A percentile compares a stretch with the other conserved stretches of the same genome.
phyloP scores from a whole-genome alignment of 2,888 invertebrate species.

The Epinotia demarniana region DNA sequence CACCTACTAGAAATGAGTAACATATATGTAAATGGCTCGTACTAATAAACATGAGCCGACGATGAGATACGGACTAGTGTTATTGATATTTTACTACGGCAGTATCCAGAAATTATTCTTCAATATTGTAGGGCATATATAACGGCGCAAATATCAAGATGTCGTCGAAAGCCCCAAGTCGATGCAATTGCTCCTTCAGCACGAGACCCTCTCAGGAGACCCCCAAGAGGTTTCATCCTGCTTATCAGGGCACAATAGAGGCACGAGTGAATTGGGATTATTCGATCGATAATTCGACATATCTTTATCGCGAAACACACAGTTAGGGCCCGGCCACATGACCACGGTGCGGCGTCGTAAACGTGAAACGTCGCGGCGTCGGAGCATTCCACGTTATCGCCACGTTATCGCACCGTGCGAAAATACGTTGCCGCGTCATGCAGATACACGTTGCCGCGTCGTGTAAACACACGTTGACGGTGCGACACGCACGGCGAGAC shows the following conservation, averaged over 20 bases:
- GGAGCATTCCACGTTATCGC: too few relatives aligned
- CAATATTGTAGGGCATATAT: not conserved
- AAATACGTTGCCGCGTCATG: too few relatives aligned
- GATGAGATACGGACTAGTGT: not conserved
- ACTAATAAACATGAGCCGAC: too few relatives aligned
- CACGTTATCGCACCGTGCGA: too few relatives aligned
- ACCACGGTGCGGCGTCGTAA: too few relatives aligned
- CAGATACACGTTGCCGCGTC: too few relatives aligned
- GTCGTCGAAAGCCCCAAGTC: constrained; percentile 8
- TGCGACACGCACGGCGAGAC: too few relatives aligned
- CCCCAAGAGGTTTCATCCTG: constrained; percentile 29
- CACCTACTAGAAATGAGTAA: too few relatives aligned
- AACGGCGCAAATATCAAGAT: constrained; percentile 13
- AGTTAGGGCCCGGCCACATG: too few relatives aligned
- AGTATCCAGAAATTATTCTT: not conserved
- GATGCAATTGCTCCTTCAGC: constrained; percentile 31
- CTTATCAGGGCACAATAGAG: constrained; percentile 32
- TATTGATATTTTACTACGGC: not conserved
- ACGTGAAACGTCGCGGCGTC: too few relatives aligned
- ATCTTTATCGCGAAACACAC: not conserved
- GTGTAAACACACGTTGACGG: too few relatives aligned
- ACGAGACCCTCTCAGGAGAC: constrained; percentile 25
- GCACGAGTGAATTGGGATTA: constrained; percentile 27
- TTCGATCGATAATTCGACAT: constrained; percentile 21
- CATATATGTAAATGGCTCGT: too few relatives aligned